Conservation (phyloP, 1,140 invertebrate genomes). For the Ceratina japonica region DNA sequence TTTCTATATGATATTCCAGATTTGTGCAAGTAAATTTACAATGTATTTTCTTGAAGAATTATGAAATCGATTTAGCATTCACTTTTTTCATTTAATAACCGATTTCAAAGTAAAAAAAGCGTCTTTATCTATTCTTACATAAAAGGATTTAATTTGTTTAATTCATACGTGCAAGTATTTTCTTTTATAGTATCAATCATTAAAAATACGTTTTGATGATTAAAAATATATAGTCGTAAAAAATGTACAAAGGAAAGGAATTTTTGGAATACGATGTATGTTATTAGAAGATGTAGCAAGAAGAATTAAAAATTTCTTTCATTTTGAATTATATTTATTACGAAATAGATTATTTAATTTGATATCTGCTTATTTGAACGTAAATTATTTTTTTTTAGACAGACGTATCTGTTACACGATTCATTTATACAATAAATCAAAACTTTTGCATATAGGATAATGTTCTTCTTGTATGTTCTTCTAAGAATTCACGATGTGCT, state of each 20-base stretch:
- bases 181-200: slow-evolving; percentile 2
- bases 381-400: slow-evolving; percentile 22
- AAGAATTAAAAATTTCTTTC: slow-evolving; percentile 45
- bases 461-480: slow-evolving; percentile 55
- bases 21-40: background rate
- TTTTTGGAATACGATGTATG: slow-evolving; percentile 21
- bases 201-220: slow-evolving; percentile 9
- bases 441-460: slow-evolving; percentile 29
- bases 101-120: slow-evolving; percentile 12
- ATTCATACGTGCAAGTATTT: slow-evolving; percentile 18
- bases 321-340: slow-evolving; percentile 23
- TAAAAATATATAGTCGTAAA: slow-evolving; percentile 22
- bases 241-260: slow-evolving; percentile 31
- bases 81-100: background rate
- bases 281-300: slow-evolving; percentile 56
- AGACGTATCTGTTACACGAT: slow-evolving; percentile 40
- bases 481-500: slow-evolving; percentile 37
- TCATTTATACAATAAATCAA: slow-evolving; percentile 26
- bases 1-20: background rate
- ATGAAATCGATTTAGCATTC: background rate
- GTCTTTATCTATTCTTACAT: background rate
- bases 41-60: background rate
- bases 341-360: slow-evolving; percentile 35
- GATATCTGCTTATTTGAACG: slow-evolving; percentile 22
- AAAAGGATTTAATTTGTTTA: slow-evolving; percentile 6